Base-by-base conservation (phyloP, 2,113 vertebrate species). In the Mustelus asterias region DNA sequence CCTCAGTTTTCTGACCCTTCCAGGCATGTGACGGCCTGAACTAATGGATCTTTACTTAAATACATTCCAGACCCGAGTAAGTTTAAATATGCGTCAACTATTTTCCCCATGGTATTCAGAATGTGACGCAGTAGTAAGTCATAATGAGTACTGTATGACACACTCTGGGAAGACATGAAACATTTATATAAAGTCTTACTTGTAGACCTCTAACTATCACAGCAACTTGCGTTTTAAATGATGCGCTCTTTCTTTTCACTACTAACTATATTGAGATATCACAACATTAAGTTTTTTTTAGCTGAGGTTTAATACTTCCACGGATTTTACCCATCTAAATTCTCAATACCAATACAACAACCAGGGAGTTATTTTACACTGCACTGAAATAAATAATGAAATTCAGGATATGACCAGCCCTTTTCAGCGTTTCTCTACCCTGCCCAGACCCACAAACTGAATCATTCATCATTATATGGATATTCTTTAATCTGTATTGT, bases 31-130 rank as follows among this genome's bases (percentile, higher is more conserved):
- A 90, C 54, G 22, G 37, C 37, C 89, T 65, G 33, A 60, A 93
- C 33, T 18, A 93, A 37, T 37, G 65, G 89, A 65, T 93, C 60
- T 65, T 41, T 37, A 93, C 41, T 65, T 93, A 67, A 22, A 65
- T 65, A 93, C 60, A 93, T 65, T 93, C 33, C 89, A 93, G 63
- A 93, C n/a, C 89, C 37, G n/a, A 93, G 33, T 63, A 65, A n/a
- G 60, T 65, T 22, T 67, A 93, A 65, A 65, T 65, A 37, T 22
- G 14, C 60, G 13, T 58, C 58, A 92, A 92, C 13, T 58, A 60
- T 92, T 92, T 63, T 92, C 54, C 88, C 58, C 33, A 63, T 14
- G 14, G 29, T 60, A 63, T 92, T 13, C 14, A 7, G 29, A 18
- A n/a, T 29, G 29, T 16, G 29, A 60, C 33, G 14, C 14, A 92